Evolutionary conservation across 1,140 invertebrate species (phyloP).

Genomic region (Vollenhovia emeryi): DNA sequence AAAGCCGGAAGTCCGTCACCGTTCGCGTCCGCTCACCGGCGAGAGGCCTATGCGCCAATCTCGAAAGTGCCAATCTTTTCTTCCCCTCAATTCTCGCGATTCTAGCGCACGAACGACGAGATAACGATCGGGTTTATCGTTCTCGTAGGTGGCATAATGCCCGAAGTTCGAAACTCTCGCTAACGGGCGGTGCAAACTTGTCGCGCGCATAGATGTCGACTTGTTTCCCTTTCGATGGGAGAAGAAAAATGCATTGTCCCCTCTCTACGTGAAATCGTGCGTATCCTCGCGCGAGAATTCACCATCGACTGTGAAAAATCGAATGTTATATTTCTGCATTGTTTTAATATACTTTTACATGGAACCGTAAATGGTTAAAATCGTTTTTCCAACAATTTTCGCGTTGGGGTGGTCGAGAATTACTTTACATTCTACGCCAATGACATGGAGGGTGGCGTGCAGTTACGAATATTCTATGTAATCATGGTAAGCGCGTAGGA

Average conservation of each 20-base stretch:
- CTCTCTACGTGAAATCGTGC: too few relatives aligned
- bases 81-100: not conserved
- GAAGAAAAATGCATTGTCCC: constrained; percentile 13
- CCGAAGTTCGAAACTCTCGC: constrained; percentile 26
- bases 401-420: not conserved
- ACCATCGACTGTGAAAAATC: not conserved
- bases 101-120: constrained; percentile 19
- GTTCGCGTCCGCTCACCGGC: not conserved
- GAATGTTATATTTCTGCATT: not conserved
- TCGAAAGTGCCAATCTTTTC: constrained; percentile 37
- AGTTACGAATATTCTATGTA: constrained; percentile 42
- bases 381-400: not conserved
- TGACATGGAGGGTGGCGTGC: not conserved
- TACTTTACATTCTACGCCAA: constrained; percentile 16
- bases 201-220: constrained; percentile 30
- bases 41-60: not conserved
- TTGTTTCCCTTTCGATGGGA: not conserved
- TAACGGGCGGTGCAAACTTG: constrained; percentile 33
- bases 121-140: constrained; percentile 39
- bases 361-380: not conserved
- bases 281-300: not conserved
- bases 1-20: constrained; percentile 32
- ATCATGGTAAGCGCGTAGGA: constrained; percentile 4
- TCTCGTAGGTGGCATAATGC: constrained; percentile 32
- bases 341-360: not conserved